Percentiles rank a stretch among this genome's conserved stretches.
Conservation (phyloP, 1,140 invertebrate species). For the Drosophila pachea region DNA sequence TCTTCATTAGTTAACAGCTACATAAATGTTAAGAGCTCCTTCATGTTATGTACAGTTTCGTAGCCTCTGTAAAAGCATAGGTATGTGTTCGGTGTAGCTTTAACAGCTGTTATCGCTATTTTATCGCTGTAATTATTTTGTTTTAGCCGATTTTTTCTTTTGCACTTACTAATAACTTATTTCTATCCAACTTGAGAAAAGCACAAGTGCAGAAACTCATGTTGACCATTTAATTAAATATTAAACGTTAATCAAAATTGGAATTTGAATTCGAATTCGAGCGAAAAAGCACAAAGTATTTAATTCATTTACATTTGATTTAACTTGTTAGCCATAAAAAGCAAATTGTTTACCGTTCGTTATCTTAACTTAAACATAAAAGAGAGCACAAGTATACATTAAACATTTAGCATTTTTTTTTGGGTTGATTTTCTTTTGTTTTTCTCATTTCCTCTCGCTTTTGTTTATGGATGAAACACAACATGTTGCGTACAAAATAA, state of each 20-base stretch:
- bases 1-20: too few species aligned
- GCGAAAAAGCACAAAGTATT: slow-evolving; percentile 39
- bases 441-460: slow-evolving; percentile 24
- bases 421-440: slow-evolving; percentile 16
- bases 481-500: slow-evolving; percentile 38
- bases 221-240: slow-evolving; percentile 17
- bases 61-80: too few species aligned
- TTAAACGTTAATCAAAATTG: slow-evolving; percentile 21
- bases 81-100: too few species aligned
- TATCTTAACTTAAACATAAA: slow-evolving; percentile 56
- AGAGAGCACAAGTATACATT: slow-evolving; percentile 55
- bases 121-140: too few species aligned
- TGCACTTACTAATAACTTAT: background rate
- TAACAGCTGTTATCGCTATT: too few species aligned
- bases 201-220: slow-evolving; percentile 1
- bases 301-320: slow-evolving; percentile 32
- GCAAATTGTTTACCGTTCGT: slow-evolving; percentile 28
- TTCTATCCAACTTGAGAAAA: slow-evolving; percentile 18
- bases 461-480: slow-evolving; percentile 43
- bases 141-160: background rate
- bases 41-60: too few species aligned
- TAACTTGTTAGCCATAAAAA: slow-evolving; percentile 50
- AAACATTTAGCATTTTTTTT: slow-evolving; percentile 42
- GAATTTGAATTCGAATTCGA: slow-evolving; percentile 39
- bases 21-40: too few species aligned